Evolutionary conservation across 2,888 invertebrate species (phyloP).

Genomic region (Polymixis flavicincta): DNA sequence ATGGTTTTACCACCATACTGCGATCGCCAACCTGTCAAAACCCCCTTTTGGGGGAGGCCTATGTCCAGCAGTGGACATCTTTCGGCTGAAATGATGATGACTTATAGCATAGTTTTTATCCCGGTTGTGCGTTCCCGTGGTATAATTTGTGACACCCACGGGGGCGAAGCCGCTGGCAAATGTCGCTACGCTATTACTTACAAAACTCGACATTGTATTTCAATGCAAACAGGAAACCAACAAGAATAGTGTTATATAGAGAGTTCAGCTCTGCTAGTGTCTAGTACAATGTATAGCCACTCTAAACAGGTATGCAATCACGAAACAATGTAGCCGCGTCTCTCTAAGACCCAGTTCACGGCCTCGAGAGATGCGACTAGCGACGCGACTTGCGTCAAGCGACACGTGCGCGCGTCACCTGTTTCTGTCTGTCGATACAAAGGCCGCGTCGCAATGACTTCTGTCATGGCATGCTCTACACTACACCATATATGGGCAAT

Average conservation of each 20-base stretch:
- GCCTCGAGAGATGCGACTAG: neutral
- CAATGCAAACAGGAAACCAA: neutral
- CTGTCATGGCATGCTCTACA: neutral
- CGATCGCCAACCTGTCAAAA: too few relatives aligned
- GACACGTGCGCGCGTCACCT: neutral
- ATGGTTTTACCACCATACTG: too few relatives aligned
- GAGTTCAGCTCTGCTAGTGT: too few relatives aligned
- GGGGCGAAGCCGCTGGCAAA: too few relatives aligned
- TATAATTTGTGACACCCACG: too few relatives aligned
- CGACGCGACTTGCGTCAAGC: too few relatives aligned
- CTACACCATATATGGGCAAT: too few relatives aligned
- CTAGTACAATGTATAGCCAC: neutral
- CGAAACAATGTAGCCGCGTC: conserved; percentile 6
- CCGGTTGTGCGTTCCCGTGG: too few relatives aligned
- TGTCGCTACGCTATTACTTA: neutral
- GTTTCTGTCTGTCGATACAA: neutral
- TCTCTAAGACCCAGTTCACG: conserved; percentile 3
- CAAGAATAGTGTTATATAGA: neutral
- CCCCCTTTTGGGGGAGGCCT: too few relatives aligned
- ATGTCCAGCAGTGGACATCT: too few relatives aligned
- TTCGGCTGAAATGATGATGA: too few relatives aligned
- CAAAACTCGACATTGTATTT: neutral
- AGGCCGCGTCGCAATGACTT: neutral
- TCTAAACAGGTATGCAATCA: conserved; percentile 8
- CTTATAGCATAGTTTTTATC: too few relatives aligned